A percentile compares a stretch with the other conserved stretches of the same genome.
Conservation (phyloP, 2,888 invertebrate species). For the Machimus rusticus region DNA sequence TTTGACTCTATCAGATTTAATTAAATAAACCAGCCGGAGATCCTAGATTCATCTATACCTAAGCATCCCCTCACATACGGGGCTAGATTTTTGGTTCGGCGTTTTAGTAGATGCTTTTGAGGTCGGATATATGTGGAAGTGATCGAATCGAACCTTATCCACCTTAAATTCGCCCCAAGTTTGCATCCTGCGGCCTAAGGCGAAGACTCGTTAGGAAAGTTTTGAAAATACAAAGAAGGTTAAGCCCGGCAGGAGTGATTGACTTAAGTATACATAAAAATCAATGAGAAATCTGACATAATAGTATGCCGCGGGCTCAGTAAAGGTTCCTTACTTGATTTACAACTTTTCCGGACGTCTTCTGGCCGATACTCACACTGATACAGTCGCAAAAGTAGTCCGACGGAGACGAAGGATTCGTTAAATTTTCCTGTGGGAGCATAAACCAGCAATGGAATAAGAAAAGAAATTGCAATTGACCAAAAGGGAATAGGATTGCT, state of each 20-base stretch:
- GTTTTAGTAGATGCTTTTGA: not conserved
- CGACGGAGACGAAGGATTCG: not conserved
- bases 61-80: not conserved
- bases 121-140: not conserved
- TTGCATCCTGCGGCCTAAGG: not conserved
- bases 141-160: not conserved
- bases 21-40: not conserved
- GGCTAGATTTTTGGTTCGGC: not conserved
- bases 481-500: conserved; percentile 30
- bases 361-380: not conserved
- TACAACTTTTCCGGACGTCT: not conserved
- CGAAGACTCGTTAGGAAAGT: conserved; percentile 21
- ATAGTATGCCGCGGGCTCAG: not conserved
- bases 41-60: not conserved
- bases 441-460: conserved; percentile 6
- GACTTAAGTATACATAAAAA: conserved; percentile 9
- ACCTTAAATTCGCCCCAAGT: not conserved
- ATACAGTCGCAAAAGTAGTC: not conserved
- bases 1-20: not conserved
- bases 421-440: not conserved
- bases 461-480: conserved; percentile 15
- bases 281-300: not conserved
- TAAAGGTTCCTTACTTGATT: not conserved
- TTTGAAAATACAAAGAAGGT: conserved; percentile 11
- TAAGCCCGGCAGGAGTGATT: not conserved